Evolutionary conservation across 2,797 vertebrate genomes (phyloP), one percentile per base, ranked within the genome.

Genomic region (Diglossa cyanea): DNA sequence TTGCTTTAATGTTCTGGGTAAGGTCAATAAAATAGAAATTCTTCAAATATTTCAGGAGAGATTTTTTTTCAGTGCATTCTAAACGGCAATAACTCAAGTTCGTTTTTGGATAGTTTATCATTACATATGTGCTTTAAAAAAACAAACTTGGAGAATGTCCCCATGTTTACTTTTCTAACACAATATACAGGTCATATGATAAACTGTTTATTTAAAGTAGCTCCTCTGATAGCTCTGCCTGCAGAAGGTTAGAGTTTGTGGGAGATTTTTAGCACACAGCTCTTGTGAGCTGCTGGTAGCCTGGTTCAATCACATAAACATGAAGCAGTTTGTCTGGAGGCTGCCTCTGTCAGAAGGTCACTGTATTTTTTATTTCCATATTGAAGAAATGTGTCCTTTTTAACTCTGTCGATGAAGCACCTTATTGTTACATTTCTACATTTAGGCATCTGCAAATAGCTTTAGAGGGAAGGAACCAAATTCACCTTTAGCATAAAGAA

Each of bases 41-140:
- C 35, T 84, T 86, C 74, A 91, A 75, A 70, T 86, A 45, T 82
- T 95, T 95, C 81, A 93, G 91, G 84, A 88, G 65, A 77, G 6
- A 25, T 71, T 72, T 91, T 88, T 89, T 62, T 58, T 60, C 31
- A 40, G 30, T 58, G 19, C 51, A 31, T 88, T 71, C 58, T 72
- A 35, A 80, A 26, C 1, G 3, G n/a, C 66, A 67, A 13, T 53
- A 72, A 75, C 54, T 58, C 1, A 37, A 72, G n/a, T 62, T 89
- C 26, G 11, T 65, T 31, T 72, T 61, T 77, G 57, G 47, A 10
- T 66, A 68, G 66, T 88, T 89, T 35, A n/a, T 88, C 5, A 2
- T 67, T 93, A 45, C 7, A 2, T n/a, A 13, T 7, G 9, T 67
- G 28, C 75, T 95, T 87, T 50, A 4, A 39, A 63, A 53, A 67